Conservation (phyloP, 1,140 invertebrate genomes). For the Danaus plexippus region DNA sequence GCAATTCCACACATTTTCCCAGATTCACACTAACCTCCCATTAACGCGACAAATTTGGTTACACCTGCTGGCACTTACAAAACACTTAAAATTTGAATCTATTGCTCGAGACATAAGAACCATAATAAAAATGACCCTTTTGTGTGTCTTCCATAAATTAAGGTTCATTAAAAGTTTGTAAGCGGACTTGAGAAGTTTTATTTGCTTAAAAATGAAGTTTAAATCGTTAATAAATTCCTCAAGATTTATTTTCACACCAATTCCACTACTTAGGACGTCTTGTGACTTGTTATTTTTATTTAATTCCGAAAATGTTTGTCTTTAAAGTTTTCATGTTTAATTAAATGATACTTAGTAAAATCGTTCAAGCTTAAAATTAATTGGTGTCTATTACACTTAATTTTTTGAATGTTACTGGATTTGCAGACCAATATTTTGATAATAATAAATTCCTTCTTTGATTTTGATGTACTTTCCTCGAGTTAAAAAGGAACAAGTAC, state of each 20-base stretch:
- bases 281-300: constrained; percentile 44
- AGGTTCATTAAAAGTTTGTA: constrained; percentile 53
- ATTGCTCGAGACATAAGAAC: constrained; percentile 1
- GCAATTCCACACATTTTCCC: constrained; percentile 37
- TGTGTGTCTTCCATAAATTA: constrained; percentile 44
- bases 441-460: too few species aligned
- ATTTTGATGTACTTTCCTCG: too few species aligned
- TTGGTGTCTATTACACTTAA: too few species aligned
- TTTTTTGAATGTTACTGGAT: too few species aligned
- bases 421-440: too few species aligned
- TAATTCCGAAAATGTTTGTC: constrained; percentile 2
- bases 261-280: constrained; percentile 39
- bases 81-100: neutral
- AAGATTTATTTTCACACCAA: constrained; percentile 38
- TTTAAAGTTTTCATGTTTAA: too few species aligned
- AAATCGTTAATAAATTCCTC: constrained; percentile 31
- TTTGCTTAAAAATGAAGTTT: constrained; percentile 34
- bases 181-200: constrained; percentile 25
- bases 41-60: constrained; percentile 55
- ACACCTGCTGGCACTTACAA: constrained; percentile 2
- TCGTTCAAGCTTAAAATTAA: too few species aligned
- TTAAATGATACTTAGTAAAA: too few species aligned
- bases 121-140: constrained; percentile 1
- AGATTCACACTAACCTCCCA: constrained; percentile 27
- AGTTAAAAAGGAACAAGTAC: constrained; percentile 40